These are phyloP conservation scores for Hirudinaria manillensis DNA, from an alignment of 2,888 invertebrate species.

Conservation along the genomic window DNA sequence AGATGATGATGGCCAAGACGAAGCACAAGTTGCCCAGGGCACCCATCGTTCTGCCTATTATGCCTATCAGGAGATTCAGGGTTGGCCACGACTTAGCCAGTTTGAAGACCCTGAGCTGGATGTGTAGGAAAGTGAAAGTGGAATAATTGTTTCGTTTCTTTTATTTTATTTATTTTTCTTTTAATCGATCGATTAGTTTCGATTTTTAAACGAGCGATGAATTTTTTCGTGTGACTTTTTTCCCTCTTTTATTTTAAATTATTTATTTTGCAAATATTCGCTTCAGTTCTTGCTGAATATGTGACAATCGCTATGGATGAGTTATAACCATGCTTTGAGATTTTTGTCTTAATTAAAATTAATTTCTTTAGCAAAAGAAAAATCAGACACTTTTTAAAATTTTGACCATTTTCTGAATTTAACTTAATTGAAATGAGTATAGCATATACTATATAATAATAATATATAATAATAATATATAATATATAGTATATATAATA, in stretches of 20 bases:
- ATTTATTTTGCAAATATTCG: neutral
- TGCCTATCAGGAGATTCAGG: conserved; percentile 91
- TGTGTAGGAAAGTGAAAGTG: neutral
- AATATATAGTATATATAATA: no score
- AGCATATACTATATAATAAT: no score
- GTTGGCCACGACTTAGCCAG: conserved; percentile 98
- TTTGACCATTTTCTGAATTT: no score
- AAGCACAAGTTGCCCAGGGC: conserved; percentile 92
- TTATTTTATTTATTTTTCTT: neutral
- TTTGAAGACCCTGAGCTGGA: conserved; percentile 93
- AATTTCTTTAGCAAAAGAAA: no score
- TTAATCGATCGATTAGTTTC: neutral
- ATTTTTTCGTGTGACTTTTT: neutral
- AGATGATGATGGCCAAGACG: conserved; percentile 96
- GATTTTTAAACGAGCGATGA: neutral
- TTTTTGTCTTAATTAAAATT: no score
- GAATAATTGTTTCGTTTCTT: neutral
- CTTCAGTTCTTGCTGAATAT: no score
- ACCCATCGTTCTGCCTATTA: conserved; percentile 95
- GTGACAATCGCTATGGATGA: no score
- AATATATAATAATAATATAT: no score
- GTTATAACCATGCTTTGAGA: no score
- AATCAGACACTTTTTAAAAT: no score
- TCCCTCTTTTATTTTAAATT: neutral
- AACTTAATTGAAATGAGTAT: no score